These are phyloP conservation scores for Acanthurus lineatus DNA, from an alignment of 2,797 vertebrate genomes.

Conservation along the genomic window DNA sequence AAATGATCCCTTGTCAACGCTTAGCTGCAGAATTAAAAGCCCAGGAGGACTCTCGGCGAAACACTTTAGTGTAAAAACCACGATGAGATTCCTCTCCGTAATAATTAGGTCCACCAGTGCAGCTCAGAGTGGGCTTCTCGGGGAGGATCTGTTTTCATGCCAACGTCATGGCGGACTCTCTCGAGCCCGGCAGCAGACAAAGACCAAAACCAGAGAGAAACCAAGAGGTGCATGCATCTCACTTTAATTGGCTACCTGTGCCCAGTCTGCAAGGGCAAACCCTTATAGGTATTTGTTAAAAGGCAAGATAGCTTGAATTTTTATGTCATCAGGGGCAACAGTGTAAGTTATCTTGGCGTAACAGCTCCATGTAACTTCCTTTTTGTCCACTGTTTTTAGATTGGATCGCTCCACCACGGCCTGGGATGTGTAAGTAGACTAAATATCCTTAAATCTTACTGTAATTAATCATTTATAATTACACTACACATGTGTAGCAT, in stretches of 20 bases:
- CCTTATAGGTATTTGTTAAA: not conserved
- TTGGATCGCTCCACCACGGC: conserved; percentile 97
- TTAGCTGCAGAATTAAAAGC: conserved; percentile 56
- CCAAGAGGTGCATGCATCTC: conserved; percentile 20
- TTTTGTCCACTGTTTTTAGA: conserved; percentile 84
- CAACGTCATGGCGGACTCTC: conserved; percentile 35
- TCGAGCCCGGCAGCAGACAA: conserved; percentile 14
- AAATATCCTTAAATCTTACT: conserved; percentile 34
- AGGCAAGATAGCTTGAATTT: not conserved
- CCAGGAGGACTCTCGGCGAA: conserved; percentile 36
- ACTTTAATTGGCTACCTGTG: conserved; percentile 7
- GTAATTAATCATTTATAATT: conserved; percentile 10
- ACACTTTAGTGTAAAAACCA: conserved; percentile 40
- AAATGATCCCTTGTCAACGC: conserved; percentile 44
- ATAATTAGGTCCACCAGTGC: conserved; percentile 27
- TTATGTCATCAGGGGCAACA: not conserved
- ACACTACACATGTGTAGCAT: not conserved
- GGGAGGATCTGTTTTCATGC: conserved; percentile 46
- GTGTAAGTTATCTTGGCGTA: not conserved
- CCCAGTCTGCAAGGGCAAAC: conserved; percentile 5
- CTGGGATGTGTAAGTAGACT: conserved; percentile 97
- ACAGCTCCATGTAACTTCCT: conserved; percentile 8
- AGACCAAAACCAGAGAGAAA: not conserved
- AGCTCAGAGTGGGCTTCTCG: conserved; percentile 8
- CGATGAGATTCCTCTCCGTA: conserved; percentile 31